Base-by-base conservation (phyloP, 2,113 vertebrate species). In the Panthera uncia region DNA sequence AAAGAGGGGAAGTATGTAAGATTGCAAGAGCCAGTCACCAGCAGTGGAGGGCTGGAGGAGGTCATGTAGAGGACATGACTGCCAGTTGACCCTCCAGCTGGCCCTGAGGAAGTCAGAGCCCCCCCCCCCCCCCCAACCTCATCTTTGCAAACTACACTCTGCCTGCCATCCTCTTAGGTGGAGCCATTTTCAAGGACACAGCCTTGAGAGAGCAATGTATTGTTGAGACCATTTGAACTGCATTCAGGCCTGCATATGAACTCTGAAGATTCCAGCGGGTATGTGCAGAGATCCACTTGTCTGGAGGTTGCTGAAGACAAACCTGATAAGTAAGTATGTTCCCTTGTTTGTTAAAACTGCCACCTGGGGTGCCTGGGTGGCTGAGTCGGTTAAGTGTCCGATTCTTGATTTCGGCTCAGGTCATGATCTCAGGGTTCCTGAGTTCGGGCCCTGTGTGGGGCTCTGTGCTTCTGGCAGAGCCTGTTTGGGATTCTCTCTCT, bases 61-160 rank as follows among this genome's bases (percentile, higher is more conserved):
- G 48, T 91, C 63, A 81, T 25, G 63, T 27, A 16, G 91, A 84
- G 41, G 41, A 38, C 33, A 4, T 33, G 33, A 85, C 68, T 21
- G 11, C 50, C 7, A 7, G 4, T 57, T 33, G 86, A 74, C 33
- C 23, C 27, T 45, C 45, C 4, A 63, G 69, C 41, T 65, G 57
- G 55, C 9, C 16, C 41, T 3, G 3, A 4, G 19, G 33, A 69
- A 68, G 31, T 78, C 66, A 21, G 63, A 66, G 19, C 14, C 1
- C 3, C 38, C 4, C 2, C 33, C 7, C 7, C 3, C 11, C 23
- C 23, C 33, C 7, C 0, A 7, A 15, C 31, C 33, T 4, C 7
- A 19, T 61, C 31, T 50, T 36, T 69, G 55, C 33, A 68, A 69
- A 9, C 2, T 57, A 1, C 1, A 3, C 21, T 69, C 48, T 41